Conservation (phyloP, 2,888 invertebrate species). For the Chaetogeoica ovagalla region DNA sequence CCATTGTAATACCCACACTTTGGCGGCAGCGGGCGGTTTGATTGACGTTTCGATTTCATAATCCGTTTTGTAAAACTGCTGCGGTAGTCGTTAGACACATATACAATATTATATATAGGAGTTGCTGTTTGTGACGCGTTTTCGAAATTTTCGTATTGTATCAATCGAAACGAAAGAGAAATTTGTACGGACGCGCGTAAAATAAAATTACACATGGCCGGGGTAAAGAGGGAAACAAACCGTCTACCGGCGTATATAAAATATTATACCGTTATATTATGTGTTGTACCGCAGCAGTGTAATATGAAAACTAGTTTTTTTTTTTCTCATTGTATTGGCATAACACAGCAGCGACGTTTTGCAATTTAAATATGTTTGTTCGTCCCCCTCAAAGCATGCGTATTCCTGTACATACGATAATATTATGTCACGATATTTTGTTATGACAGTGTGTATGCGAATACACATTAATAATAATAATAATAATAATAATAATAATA, state of each 20-base stretch:
- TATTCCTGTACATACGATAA: background rate
- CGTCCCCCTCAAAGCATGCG: conserved; percentile 25
- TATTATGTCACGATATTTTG: background rate
- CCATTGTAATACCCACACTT: too few species aligned
- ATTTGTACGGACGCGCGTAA: background rate
- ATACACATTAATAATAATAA: too few species aligned
- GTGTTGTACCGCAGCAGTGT: background rate
- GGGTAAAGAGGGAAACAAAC: background rate
- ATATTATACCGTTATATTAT: background rate
- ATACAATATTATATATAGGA: too few species aligned
- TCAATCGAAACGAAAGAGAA: background rate
- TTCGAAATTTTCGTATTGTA: background rate
- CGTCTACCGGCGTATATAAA: background rate
- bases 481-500: too few species aligned
- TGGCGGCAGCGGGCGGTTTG: too few species aligned
- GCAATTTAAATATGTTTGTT: conserved; percentile 28
- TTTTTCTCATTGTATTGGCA: conserved; percentile 13
- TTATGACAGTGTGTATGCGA: too few species aligned
- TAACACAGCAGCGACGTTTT: conserved; percentile 15
- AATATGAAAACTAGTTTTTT: conserved; percentile 15
- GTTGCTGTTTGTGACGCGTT: background rate
- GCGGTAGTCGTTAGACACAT: too few species aligned
- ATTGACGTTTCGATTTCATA: too few species aligned
- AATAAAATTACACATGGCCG: background rate
- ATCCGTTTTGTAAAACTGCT: too few species aligned